Evolutionary conservation across 2,797 vertebrate species (phyloP).

Genomic region (Gobio occitaniae): DNA sequence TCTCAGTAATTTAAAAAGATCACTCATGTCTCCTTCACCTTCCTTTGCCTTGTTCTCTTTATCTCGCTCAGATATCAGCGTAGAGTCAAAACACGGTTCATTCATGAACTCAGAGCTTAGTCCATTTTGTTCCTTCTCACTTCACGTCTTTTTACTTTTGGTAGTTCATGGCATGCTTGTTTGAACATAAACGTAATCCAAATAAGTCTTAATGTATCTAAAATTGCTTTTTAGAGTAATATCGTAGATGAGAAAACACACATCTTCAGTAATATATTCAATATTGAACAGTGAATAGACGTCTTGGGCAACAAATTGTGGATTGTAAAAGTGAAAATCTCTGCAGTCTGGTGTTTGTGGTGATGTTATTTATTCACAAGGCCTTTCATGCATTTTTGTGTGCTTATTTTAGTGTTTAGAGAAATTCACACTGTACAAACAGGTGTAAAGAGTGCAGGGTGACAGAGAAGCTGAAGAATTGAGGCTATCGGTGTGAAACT

Average conservation of each 20-base stretch:
- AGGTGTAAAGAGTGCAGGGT: background rate
- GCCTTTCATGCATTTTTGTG: no score
- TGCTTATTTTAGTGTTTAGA: constrained; percentile 8
- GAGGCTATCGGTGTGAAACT: constrained; percentile 30
- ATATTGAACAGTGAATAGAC: background rate
- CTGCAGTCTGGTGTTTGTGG: background rate
- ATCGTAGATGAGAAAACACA: constrained; percentile 4
- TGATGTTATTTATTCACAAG: background rate
- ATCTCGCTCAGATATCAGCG: constrained; percentile 36
- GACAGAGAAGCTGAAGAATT: constrained; percentile 23
- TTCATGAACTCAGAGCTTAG: constrained; percentile 37
- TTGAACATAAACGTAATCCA: background rate
- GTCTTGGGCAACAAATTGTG: background rate
- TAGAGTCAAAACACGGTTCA: constrained; percentile 34
- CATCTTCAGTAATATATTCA: background rate
- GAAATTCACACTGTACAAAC: background rate
- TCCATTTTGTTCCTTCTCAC: constrained; percentile 9
- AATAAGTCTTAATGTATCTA: background rate
- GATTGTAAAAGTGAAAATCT: background rate
- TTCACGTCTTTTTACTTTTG: background rate
- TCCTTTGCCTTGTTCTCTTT: constrained; percentile 65
- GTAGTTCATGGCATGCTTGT: background rate
- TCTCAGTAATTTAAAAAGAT: constrained; percentile 76
- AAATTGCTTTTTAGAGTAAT: background rate
- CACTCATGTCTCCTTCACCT: constrained; percentile 67